Evolutionary conservation across 2,113 vertebrate species (phyloP), one percentile per base, ranked within the genome.

Genomic region (Carettochelys insculpta): DNA sequence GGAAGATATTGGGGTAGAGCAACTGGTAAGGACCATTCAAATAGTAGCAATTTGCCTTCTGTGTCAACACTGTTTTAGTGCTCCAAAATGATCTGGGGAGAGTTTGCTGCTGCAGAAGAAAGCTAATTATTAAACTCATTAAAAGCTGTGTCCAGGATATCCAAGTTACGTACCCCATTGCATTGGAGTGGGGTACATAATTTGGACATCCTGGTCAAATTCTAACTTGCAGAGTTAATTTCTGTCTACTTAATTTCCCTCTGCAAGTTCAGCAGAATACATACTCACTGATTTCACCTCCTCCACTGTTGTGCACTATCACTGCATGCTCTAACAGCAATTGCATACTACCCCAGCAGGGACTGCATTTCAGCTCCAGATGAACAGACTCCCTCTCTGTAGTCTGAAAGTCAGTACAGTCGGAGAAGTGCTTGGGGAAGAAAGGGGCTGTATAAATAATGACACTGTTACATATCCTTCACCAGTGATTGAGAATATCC

Each of bases 11-110:
- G 41, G 71, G 14, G 51, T 81, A 27, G 12, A 83, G 45, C 11
- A 82, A 90, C 43, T 0, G 0, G 86, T 3, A 3, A 27, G 14
- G 25, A 86, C 12, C 53, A 77, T 0, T 0, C 47, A 80, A 0
- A 1, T 11, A 88, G 51, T 41, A 8, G 2, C 10, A 76, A 17
- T 68, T 84, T 61, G 50, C 75, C 25, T 7, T 27, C 65, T 76
- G 80, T 65, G 48, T 78, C 75, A 71, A 41, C 91, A 87, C 20
- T 19, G 10, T 45, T 78, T 43, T 71, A 90, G 14, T 14, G 85
- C 75, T 47, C 43, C 54, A 76, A 76, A 90, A 81, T 48, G 48
- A 31, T 5, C 38, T 12, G 8, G 25, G 24, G 87, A 53, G 14
- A 3, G 27, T 20, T 78, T 27, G 71, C 38, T 52, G 24, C 25